Base-by-base conservation (phyloP, 2,888 invertebrate genomes). In the Pegoplata infirma region DNA sequence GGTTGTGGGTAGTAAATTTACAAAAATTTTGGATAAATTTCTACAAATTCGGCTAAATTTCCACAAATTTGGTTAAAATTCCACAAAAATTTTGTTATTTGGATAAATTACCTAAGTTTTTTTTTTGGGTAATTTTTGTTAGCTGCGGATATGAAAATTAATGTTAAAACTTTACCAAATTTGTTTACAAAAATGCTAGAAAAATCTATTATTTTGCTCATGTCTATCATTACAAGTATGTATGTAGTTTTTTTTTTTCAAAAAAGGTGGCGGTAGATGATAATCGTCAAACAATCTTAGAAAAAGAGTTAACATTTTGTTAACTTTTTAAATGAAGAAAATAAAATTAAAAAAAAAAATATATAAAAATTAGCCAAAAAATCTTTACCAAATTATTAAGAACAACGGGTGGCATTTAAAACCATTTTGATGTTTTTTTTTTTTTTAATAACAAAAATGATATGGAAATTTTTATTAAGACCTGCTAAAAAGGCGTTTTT, bases 221-320 rank as follows among this genome's bases (percentile, higher is more conserved):
- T 40, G n/a, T n/a, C n/a, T n/a, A n/a, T n/a, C 12, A 40, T 3
- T 40, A 12, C 12, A 2, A 10, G 2, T 10, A 36, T 36, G 12
- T 36, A 40, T 40, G 12, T 40, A 10, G n/a, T n/a, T 40, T n/a
- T 40, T 40, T 40, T 1, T 3, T 8, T n/a, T 4, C 12, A 32
- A 32, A 32, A 32, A 40, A 40, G 36, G 36, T 25, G 46, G 66
- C 71, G 79, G 79, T 55, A 63, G 79, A 79, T 79, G 12, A 66
- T 71, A 67, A 79, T 79, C 79, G 66, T 79, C 71, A 74, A 78
- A 78, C 51, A 16, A 46, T 53, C 51, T 19, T 14, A 16, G 25
- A 44, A 47, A 28, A 28, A 61, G 53, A 67, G 32, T 68, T 55
- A 72, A 72, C 51, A 63, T 64, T 72, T 51, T 63, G 76, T 47